Percentiles rank a stretch among this genome's conserved stretches.
phyloP scores from a whole-genome alignment of 1,140 invertebrate species.

The Cotesia glomerata region DNA sequence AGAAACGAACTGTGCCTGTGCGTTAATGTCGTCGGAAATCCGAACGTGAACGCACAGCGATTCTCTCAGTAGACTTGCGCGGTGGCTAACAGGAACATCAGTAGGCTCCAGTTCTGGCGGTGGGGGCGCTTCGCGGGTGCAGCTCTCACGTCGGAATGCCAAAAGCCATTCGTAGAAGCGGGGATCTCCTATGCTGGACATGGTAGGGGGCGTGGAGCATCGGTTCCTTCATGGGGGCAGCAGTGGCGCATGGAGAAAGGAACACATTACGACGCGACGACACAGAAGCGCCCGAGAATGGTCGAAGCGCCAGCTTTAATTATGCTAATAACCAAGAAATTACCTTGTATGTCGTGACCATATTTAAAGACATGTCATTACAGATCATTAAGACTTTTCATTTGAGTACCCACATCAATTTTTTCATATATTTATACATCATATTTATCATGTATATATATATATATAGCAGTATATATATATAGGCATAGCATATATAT shows the following conservation, averaged over 20 bases:
- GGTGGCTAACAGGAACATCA: constrained; percentile 95
- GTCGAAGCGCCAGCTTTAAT: too few species aligned
- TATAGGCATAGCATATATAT: too few species aligned
- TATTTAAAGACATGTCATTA: too few species aligned
- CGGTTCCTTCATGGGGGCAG: constrained; percentile 96
- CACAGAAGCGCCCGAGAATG: constrained; percentile 93
- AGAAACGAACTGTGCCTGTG: constrained; percentile 91
- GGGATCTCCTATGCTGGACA: constrained; percentile 96
- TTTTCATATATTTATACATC: too few species aligned
- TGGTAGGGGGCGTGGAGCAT: constrained; percentile 98
- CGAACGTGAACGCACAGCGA: constrained; percentile 93
- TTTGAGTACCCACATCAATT: constrained; percentile 85
- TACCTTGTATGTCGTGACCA: too few species aligned
- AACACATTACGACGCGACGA: constrained; percentile 90
- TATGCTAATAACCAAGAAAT: too few species aligned
- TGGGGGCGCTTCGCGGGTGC: constrained; percentile 95
- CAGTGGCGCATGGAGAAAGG: constrained; percentile 94
- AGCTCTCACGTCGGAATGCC: constrained; percentile 94
- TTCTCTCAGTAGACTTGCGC: constrained; percentile 91
- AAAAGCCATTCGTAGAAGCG: constrained; percentile 91
- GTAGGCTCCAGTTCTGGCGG: constrained; percentile 91
- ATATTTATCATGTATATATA: too few species aligned
- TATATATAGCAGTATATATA: too few species aligned
- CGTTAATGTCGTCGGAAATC: constrained; percentile 83
- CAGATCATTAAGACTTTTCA: too few species aligned